A percentile compares a stretch with the other conserved stretches of the same genome.
Evolutionary conservation across 2,113 vertebrate species (phyloP).

Genomic region (Sapayoa aenigma): DNA sequence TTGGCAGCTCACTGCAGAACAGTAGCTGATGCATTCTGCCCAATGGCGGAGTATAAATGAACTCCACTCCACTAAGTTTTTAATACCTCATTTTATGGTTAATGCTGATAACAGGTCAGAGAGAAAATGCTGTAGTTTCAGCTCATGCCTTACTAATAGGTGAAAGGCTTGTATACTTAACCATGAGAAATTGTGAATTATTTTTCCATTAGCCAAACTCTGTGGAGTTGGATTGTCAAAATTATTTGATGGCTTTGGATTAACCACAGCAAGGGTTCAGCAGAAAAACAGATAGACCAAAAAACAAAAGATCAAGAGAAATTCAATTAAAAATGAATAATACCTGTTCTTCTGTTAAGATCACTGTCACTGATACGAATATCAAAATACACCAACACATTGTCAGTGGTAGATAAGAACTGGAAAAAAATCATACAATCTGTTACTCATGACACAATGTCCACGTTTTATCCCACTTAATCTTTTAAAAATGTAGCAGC

Average conservation of each 20-base stretch:
- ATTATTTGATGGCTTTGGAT: background rate
- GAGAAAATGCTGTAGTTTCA: background rate
- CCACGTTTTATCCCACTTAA: conserved; percentile 9
- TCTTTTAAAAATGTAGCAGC: background rate
- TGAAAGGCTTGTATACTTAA: background rate
- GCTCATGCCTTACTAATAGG: background rate
- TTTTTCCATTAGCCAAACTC: background rate
- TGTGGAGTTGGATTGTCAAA: background rate
- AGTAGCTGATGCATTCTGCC: background rate
- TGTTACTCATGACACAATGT: background rate
- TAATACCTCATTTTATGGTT: background rate
- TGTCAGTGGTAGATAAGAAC: background rate
- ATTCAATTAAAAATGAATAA: background rate
- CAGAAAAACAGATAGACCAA: background rate
- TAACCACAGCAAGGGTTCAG: background rate
- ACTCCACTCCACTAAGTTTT: background rate
- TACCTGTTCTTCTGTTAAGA: conserved; percentile 33
- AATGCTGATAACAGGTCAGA: background rate
- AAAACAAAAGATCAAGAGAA: background rate
- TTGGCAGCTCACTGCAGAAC: background rate
- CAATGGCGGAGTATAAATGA: background rate
- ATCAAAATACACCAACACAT: conserved; percentile 24
- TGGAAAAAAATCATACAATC: conserved; percentile 35
- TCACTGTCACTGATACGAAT: background rate
- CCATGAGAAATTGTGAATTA: background rate